Conservation (phyloP, 2,113 vertebrate species). For the Triplophysa rosa region DNA sequence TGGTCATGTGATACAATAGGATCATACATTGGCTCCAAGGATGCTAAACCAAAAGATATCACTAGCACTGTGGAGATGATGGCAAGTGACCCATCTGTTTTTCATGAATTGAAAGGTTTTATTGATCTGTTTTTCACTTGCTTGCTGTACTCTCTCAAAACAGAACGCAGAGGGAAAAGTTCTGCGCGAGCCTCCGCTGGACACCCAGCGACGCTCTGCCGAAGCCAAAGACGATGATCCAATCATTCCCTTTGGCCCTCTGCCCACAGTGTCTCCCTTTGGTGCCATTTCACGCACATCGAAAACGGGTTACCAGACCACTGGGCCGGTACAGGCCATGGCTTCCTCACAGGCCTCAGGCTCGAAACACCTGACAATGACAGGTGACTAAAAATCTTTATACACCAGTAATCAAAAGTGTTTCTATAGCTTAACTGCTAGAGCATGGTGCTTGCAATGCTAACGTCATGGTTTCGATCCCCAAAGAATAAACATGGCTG, state of each 20-base stretch:
- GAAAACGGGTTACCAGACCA: constrained; percentile 90
- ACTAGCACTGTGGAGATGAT: constrained; percentile 88
- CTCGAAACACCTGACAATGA: constrained; percentile 84
- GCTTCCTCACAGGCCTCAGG: constrained; percentile 82
- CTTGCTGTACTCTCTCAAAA: neutral
- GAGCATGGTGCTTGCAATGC: neutral
- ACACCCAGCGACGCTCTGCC: constrained; percentile 85
- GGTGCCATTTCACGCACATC: constrained; percentile 96
- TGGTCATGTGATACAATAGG: constrained; percentile 99
- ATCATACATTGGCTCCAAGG: constrained; percentile 98
- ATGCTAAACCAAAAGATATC: constrained; percentile 94
- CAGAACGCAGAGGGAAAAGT: constrained; percentile 91
- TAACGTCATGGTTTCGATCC: neutral
- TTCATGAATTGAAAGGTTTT: neutral
- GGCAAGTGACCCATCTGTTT: constrained; percentile 70
- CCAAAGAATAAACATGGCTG: neutral
- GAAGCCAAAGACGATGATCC: constrained; percentile 93
- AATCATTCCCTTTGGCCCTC: constrained; percentile 94
- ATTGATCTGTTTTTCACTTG: neutral
- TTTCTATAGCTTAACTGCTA: neutral
- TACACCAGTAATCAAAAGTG: neutral
- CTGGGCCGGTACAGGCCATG: constrained; percentile 86
- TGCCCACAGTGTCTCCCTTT: constrained; percentile 95
- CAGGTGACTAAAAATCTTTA: constrained; percentile 71
- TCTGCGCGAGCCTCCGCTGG: constrained; percentile 84